phyloP scores from a whole-genome alignment of 2,113 vertebrate genomes.

The Opisthocomus hoazin region DNA sequence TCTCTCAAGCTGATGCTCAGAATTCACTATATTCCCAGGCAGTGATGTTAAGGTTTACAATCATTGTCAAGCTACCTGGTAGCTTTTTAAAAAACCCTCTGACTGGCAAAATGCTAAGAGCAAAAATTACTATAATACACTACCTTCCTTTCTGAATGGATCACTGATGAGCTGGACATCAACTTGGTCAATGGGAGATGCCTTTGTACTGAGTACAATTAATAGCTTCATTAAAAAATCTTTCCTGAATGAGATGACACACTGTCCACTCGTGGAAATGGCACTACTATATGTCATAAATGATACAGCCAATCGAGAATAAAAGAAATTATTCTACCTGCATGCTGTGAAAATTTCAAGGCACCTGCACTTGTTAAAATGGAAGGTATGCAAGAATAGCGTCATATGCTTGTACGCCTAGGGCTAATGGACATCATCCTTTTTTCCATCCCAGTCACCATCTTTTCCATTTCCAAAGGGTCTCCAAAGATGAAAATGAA shows the following conservation, averaged over 20 bases:
- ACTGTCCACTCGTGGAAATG: conserved; percentile 36
- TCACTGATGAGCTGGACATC: background rate
- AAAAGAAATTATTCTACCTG: conserved; percentile 37
- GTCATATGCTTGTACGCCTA: conserved; percentile 5
- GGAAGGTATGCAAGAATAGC: conserved; percentile 23
- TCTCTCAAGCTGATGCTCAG: background rate
- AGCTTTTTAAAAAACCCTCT: background rate
- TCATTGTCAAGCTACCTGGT: background rate
- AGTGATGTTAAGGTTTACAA: background rate
- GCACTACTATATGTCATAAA: conserved; percentile 8
- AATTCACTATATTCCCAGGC: background rate
- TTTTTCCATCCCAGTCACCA: conserved; percentile 33
- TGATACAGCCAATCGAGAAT: background rate
- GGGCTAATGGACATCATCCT: conserved; percentile 51
- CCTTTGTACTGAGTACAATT: conserved; percentile 20
- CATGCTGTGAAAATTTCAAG: conserved; percentile 48
- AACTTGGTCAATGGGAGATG: background rate
- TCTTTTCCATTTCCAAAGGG: conserved; percentile 52
- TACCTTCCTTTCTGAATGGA: background rate
- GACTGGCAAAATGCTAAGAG: background rate
- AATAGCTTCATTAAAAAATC: conserved; percentile 40
- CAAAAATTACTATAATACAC: background rate
- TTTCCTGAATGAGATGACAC: conserved; percentile 31
- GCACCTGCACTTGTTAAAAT: conserved; percentile 23
- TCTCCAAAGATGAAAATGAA: conserved; percentile 72